Evolutionary conservation across 2,888 invertebrate genomes (phyloP).

Genomic region (Neoitamus cyanurus): DNA sequence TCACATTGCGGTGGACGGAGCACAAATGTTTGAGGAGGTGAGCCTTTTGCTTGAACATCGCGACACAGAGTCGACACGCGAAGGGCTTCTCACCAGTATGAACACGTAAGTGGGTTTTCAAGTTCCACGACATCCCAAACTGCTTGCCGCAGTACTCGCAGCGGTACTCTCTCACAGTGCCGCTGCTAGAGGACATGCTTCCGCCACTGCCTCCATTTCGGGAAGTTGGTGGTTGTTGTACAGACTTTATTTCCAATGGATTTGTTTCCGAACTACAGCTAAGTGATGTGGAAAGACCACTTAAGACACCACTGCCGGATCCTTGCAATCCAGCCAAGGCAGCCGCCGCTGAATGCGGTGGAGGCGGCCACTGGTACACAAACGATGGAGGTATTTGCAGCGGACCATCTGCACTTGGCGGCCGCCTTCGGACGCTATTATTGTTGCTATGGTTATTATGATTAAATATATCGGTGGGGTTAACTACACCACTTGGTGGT

Average conservation of each 20-base stretch:
- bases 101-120: slow-evolving; percentile 87
- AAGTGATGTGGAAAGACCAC: slow-evolving; percentile 47
- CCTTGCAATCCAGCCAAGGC: slow-evolving; percentile 57
- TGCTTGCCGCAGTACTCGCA: slow-evolving; percentile 92
- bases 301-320: slow-evolving; percentile 52
- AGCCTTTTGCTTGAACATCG: slow-evolving; percentile 93
- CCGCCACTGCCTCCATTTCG: slow-evolving; percentile 53
- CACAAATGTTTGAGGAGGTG: slow-evolving; percentile 88
- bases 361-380: slow-evolving; percentile 65
- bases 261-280: slow-evolving; percentile 54
- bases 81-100: slow-evolving; percentile 92
- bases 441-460: slow-evolving; percentile 56
- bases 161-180: slow-evolving; percentile 84
- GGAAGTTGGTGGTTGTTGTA: slow-evolving; percentile 53
- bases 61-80: slow-evolving; percentile 87
- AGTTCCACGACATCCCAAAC: slow-evolving; percentile 93
- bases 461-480: slow-evolving; percentile 61
- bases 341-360: slow-evolving; percentile 55
- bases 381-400: slow-evolving; percentile 69
- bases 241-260: slow-evolving; percentile 52
- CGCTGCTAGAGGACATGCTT: slow-evolving; percentile 59
- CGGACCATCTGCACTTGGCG: slow-evolving; percentile 74
- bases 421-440: slow-evolving; percentile 65
- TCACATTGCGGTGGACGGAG: slow-evolving; percentile 89
- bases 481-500: slow-evolving; percentile 58